Percentiles rank a stretch among this genome's conserved stretches.
Conservation (phyloP, 1,140 invertebrate genomes). For the Sipha flava region DNA sequence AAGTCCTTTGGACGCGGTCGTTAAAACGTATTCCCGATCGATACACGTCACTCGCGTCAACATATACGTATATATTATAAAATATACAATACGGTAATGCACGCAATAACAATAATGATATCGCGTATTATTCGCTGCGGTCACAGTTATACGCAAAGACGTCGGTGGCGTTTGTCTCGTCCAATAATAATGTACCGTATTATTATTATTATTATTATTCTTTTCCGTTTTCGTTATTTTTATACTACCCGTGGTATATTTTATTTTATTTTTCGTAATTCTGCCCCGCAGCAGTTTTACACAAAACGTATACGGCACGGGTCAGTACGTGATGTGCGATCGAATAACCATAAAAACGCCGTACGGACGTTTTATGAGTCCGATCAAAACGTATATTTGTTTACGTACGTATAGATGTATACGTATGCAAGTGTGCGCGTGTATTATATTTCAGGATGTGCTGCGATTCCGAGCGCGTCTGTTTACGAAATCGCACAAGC, state of each 20-base stretch:
- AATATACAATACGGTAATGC: too few relatives aligned
- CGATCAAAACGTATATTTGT: background rate
- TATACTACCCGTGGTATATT: background rate
- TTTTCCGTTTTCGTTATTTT: background rate
- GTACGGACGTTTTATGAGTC: background rate
- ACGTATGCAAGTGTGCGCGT: too few relatives aligned
- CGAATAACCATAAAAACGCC: background rate
- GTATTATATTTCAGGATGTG: background rate
- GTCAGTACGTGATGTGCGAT: background rate
- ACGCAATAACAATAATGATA: background rate
- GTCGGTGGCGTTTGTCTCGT: too few relatives aligned
- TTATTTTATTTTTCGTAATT: background rate
- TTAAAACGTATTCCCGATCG: too few relatives aligned
- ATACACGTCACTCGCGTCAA: too few relatives aligned
- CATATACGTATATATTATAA: too few relatives aligned
- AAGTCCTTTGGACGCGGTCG: too few relatives aligned
- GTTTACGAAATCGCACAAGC: too few relatives aligned
- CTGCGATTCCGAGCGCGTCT: too few relatives aligned
- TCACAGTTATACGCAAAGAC: too few relatives aligned
- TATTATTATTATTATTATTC: background rate
- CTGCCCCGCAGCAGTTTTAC: background rate
- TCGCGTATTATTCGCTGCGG: background rate
- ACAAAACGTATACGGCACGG: background rate
- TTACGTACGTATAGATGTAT: too few relatives aligned
- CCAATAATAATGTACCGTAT: too few relatives aligned